Base-by-base conservation (phyloP, 2,888 invertebrate genomes). In the Tiphia femorata region DNA sequence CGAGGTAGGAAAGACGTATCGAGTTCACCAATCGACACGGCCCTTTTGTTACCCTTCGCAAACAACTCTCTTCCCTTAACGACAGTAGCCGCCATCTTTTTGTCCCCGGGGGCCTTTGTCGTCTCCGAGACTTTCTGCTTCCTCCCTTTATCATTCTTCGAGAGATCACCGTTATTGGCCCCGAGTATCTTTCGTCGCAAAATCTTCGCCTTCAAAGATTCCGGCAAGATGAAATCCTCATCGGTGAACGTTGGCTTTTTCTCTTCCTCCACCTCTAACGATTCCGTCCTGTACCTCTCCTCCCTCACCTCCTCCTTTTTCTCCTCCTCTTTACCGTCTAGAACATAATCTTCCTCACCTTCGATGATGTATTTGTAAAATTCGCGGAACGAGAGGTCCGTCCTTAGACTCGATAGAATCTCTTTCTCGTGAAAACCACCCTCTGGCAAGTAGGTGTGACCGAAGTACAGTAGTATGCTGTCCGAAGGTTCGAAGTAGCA, bases 371-470 rank as follows among this genome's bases (percentile, higher is more conserved):
- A 87, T 63, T 87, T 85, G 73, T 85, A 86, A 75, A 87, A 88
- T 67, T 88, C 87, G 77, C 86, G 85, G 37, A 88, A 77, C 61
- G 86, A 86, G 20, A 88, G 71, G 2, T 87, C 85, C 33, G 87
- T 88, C 3, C 84, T 73, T 56, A 87, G 76, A 72, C 43, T 71
- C 6, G 66, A 55, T 4, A 41, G 33, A 19, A 16, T 33, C 20
- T 44, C 35, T n/a, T 43, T 47, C 48, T 60, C 53, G n/a, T 6
- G 33, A n/a, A n/a, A n/a, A n/a, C n/a, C n/a, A n/a, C n/a, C n/a
- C 7, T 65, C 46, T 2, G 33, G 49, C 12, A 46, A 46, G 14
- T 43, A 8, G 8, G 29, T 19, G 5, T 60, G 53, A 35, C 55
- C 41, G 27, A 80, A 80, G 48, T 62, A 58, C 30, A 82, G 49